Base-by-base conservation (phyloP, 1,140 invertebrate genomes). In the Littorina saxatilis region DNA sequence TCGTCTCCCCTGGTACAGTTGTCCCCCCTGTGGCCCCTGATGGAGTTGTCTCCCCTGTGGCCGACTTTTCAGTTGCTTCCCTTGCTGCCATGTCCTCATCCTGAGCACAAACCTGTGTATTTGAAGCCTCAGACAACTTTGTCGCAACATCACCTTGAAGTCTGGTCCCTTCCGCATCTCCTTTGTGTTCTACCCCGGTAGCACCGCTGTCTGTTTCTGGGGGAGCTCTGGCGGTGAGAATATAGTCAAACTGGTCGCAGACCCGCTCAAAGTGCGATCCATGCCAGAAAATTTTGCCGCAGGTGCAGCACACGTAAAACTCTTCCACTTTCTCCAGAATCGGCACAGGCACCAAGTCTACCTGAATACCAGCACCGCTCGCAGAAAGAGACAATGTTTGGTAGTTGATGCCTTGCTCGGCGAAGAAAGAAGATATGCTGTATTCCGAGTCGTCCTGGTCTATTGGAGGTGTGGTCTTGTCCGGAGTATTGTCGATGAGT, bases 201-300 rank as follows among this genome's bases (percentile, higher is more conserved):
- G 55, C 23, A 15, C 4, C 23, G 61, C 61, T 27, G 23, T n/a
- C 2, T 20, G 63, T 32, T 29, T 32, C 3, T 11, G 63, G 70
- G 1, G 47, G 74, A 1, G 75, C 32, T 1, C 70, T 37, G 43
- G 79, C 76, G 5, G 76, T 73, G 15, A 91, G 83, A 13, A 91
- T 83, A 83, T 90, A 83, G 17, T 87, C 85, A 82, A 91, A 91
- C 82, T 91, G 88, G 50, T 91, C 83, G 80, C 85, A 87, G 3
- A 93, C 91, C 63, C 90, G 86, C 37, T 94, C 93, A 82, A 93
- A 93, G 85, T 95, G 94, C 0, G 90, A 92, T 0, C 95, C 95
- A 82, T 94, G 93, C 95, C 95, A 96, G 86, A 94, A 95, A 43
- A 94, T 90, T 85, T 95, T 94, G 0, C 95, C 95, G 90, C 95